phyloP scores from a whole-genome alignment of 2,797 vertebrate genomes.

The Limosa lapponica region DNA sequence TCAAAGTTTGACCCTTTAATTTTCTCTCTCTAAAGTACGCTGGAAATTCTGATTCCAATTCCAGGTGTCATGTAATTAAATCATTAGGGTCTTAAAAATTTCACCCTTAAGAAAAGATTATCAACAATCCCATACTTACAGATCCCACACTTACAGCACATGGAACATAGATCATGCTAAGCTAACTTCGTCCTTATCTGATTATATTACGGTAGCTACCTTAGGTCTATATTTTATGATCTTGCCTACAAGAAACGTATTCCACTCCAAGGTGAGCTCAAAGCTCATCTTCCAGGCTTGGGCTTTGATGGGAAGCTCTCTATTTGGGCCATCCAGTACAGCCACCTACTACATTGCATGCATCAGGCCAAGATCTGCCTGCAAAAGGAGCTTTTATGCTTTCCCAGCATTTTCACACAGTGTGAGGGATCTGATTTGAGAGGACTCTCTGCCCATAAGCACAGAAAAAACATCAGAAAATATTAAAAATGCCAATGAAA shows the following conservation, averaged over 20 bases:
- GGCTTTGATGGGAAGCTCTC: not conserved
- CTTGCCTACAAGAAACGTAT: not conserved
- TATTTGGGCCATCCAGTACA: not conserved
- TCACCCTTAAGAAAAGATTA: not conserved
- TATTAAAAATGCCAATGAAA: not conserved
- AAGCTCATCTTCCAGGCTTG: not conserved
- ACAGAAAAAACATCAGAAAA: not conserved
- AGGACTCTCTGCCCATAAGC: not conserved
- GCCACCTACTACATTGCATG: fast-evolving
- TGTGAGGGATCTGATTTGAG: not conserved
- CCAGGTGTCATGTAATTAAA: not conserved
- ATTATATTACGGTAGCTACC: not conserved
- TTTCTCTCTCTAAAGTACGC: not conserved
- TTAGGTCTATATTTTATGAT: not conserved
- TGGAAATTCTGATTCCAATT: not conserved
- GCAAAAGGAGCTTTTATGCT: not conserved
- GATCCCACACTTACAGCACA: fast-evolving
- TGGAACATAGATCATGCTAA: not conserved
- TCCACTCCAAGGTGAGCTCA: not conserved
- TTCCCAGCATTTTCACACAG: not conserved
- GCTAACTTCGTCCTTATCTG: not conserved
- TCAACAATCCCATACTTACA: not conserved
- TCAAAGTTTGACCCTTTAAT: not conserved
- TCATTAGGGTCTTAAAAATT: not conserved
- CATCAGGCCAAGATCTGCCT: not conserved